Percentiles rank a stretch among this genome's conserved stretches.
Conservation (phyloP, 2,888 invertebrate genomes). For the Lepidochitona cinerea region DNA sequence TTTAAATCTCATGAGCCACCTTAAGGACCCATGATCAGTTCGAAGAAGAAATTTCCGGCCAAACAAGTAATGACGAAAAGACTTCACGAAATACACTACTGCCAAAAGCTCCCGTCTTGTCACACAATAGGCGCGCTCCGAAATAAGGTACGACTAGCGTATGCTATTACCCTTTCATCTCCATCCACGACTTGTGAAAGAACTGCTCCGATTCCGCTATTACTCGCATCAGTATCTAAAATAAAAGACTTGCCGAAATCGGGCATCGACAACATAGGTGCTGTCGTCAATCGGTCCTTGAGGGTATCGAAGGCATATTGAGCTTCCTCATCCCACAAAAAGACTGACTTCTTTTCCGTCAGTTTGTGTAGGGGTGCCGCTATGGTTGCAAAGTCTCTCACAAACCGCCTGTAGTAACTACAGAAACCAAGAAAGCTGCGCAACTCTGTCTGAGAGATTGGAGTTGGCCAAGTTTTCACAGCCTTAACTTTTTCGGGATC, state of each 20-base stretch:
- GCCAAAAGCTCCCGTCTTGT: slow-evolving; percentile 29
- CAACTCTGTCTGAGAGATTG: slow-evolving; percentile 10
- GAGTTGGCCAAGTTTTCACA: slow-evolving; percentile 16
- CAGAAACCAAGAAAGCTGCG: slow-evolving; percentile 32
- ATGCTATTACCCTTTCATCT: slow-evolving; percentile 31
- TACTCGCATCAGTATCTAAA: slow-evolving; percentile 38
- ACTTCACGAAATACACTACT: slow-evolving; percentile 21
- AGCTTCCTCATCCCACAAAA: slow-evolving; percentile 17
- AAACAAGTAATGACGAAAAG: slow-evolving; percentile 29
- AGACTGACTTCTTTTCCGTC: slow-evolving; percentile 10
- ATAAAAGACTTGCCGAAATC: slow-evolving; percentile 15
- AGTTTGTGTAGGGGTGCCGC: slow-evolving; percentile 4
- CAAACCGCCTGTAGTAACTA: slow-evolving; percentile 22
- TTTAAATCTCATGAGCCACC: slow-evolving; percentile 23
- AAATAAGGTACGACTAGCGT: slow-evolving; percentile 19
- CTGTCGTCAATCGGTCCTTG: slow-evolving; percentile 19
- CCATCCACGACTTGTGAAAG: slow-evolving; percentile 19
- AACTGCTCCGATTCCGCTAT: slow-evolving; percentile 28
- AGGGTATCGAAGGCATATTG: slow-evolving; percentile 23
- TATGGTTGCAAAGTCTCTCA: background rate
- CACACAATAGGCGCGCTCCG: slow-evolving; percentile 30
- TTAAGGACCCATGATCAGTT: slow-evolving; percentile 33
- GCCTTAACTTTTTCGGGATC: slow-evolving; percentile 13
- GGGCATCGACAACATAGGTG: slow-evolving; percentile 31
- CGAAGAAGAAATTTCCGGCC: slow-evolving; percentile 25